Evolutionary conservation across 2,888 invertebrate genomes (phyloP).

Genomic region (Litoditis marina): DNA sequence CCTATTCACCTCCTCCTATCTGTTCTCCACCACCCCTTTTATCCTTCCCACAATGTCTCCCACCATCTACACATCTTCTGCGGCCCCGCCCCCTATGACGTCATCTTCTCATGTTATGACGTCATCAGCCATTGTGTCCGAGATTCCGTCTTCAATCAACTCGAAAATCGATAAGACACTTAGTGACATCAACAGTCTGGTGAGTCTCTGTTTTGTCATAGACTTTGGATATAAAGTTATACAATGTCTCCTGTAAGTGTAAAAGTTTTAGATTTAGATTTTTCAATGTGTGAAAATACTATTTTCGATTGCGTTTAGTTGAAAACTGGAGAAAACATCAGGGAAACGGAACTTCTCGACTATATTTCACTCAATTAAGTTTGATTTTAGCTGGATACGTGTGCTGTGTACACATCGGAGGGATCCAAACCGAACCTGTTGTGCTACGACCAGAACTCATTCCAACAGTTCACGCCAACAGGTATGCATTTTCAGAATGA

Average conservation of each 20-base stretch:
- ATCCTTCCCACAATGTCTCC: constrained; percentile 11
- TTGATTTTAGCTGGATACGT: constrained; percentile 23
- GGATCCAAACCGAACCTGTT: constrained; percentile 41
- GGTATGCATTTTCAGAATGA: too few relatives aligned
- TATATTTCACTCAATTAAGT: too few relatives aligned
- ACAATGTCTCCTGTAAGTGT: too few relatives aligned
- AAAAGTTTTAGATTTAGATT: too few relatives aligned
- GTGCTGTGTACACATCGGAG: constrained; percentile 43
- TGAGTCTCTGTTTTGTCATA: too few relatives aligned
- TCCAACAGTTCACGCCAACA: constrained; percentile 1
- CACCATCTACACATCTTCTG: constrained; percentile 6
- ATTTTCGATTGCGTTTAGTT: too few relatives aligned
- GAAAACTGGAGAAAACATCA: too few relatives aligned
- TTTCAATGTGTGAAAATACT: too few relatives aligned
- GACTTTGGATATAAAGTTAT: too few relatives aligned
- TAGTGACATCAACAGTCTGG: constrained; percentile 34
- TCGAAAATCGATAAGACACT: constrained; percentile 37
- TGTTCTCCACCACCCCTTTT: constrained; percentile 19
- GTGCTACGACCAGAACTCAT: constrained; percentile 27
- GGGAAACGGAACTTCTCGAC: neutral
- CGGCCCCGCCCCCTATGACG: constrained; percentile 2
- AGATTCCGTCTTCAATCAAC: constrained; percentile 8
- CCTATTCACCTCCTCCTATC: constrained; percentile 15
- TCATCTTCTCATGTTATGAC: too few relatives aligned
- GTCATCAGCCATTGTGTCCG: too few relatives aligned